A percentile compares a stretch with the other conserved stretches of the same genome.
Evolutionary conservation across 2,888 invertebrate genomes (phyloP).

Genomic region (Leucophora obtusa): DNA sequence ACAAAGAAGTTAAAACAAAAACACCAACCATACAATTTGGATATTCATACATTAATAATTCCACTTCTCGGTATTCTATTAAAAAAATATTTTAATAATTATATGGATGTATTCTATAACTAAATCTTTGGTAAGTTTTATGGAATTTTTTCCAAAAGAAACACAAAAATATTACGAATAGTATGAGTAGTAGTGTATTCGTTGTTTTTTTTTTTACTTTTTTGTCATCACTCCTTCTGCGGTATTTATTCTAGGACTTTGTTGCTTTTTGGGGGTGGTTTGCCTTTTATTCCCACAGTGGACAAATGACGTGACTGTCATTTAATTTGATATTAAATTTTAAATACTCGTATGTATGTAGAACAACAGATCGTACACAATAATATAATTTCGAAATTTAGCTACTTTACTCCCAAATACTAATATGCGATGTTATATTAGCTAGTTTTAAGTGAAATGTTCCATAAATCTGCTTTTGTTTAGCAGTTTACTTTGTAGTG

Average conservation of each 20-base stretch:
- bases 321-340: not conserved
- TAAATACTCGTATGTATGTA: not conserved
- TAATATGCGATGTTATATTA: too few species aligned
- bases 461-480: too few species aligned
- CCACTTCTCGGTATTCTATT: not conserved
- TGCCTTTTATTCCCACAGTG: not conserved
- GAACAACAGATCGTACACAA: not conserved
- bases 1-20: constrained; percentile 26
- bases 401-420: not conserved
- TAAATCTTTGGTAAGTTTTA: not conserved
- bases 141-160: not conserved
- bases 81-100: not conserved
- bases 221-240: too few species aligned
- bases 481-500: too few species aligned
- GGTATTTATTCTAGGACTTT: not conserved
- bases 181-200: too few species aligned
- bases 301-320: not conserved
- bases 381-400: not conserved
- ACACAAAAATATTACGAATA: too few species aligned
- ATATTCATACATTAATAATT: not conserved
- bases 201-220: too few species aligned
- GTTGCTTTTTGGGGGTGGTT: not conserved
- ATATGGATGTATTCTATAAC: not conserved
- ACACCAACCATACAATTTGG: too few species aligned
- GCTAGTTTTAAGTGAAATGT: too few species aligned